Base-by-base conservation (phyloP, 1,140 invertebrate genomes). In the Lutraria rhynchaena region DNA sequence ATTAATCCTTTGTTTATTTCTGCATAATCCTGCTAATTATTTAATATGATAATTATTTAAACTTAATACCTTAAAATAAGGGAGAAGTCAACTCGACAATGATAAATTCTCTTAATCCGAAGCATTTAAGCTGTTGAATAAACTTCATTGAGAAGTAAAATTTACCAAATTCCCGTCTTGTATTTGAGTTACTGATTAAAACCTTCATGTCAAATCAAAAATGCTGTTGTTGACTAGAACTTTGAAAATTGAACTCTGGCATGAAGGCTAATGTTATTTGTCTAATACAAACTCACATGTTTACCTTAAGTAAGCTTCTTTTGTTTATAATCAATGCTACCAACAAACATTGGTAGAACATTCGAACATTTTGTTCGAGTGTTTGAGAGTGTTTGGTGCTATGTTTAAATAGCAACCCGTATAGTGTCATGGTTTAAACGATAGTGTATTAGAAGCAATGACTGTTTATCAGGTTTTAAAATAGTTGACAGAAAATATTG, bases 351-450 rank as follows among this genome's bases (percentile, higher is more conserved):
- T 15, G 5, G 5, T 41, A 41, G 37, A 41, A 67, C 33, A 5
- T 55, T 55, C 4, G 51, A 55, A 55, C 7, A 22, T 5, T 55
- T 19, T 55, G 7, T n/a, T 41, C n/a, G 4, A 5, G 7, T 7
- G 19, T 19, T 49, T 17, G 49, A 67, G 63, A 46, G 41, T 67
- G 19, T 67, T 19, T 22, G 37, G 41, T 41, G 15, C 31, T 49
- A 67, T 67, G 63, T 67, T 67, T 67, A 67, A 67, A 67, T 67
- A 67, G 63, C 63, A 67, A 67, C 63, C 44, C 19, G 63, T 46
- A 31, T 49, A 31, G 63, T 67, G 37, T 7, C 37, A 15, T 15
- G 37, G 5, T 41, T 41, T 41, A 41, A 41, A 5, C 15, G 37
- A 41, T 41, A 41, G 37, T 41, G 37, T 41, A 41, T 15, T 7